phyloP scores from a whole-genome alignment of 2,797 vertebrate species.

The Setipinna tenuifilis region DNA sequence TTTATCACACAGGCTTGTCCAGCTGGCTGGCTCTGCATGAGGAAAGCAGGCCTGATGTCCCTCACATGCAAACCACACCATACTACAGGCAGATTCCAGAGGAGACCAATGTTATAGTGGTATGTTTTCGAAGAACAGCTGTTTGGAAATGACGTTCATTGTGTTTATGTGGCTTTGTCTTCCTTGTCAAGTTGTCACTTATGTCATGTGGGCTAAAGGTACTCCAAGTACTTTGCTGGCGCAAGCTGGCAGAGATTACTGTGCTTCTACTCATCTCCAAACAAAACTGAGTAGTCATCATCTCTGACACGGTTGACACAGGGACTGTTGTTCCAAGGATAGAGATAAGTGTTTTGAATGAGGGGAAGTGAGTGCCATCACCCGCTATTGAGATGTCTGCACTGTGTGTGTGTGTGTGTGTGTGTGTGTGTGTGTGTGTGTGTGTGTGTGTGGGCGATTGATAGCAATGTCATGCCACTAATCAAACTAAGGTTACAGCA shows the following conservation, averaged over 20 bases:
- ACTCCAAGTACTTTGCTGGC: too few species aligned
- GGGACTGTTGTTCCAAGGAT: background rate
- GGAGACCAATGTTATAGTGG: background rate
- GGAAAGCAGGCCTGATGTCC: slow-evolving; percentile 9
- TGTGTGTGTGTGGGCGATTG: background rate
- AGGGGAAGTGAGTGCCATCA: background rate
- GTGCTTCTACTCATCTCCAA: background rate
- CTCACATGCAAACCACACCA: background rate
- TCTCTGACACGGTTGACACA: background rate
- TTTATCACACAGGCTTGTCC: slow-evolving; percentile 25
- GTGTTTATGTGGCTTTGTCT: too few species aligned
- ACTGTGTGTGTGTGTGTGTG: background rate
- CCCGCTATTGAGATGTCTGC: too few species aligned
- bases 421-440: background rate
- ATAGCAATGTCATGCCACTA: background rate
- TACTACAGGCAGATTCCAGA: background rate
- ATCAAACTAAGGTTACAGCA: slow-evolving; percentile 7
- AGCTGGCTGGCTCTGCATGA: background rate
- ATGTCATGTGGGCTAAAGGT: too few species aligned
- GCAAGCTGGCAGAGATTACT: too few species aligned
- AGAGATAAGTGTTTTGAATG: background rate
- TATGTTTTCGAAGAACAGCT: background rate
- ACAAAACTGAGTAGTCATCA: background rate
- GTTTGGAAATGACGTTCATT: background rate
- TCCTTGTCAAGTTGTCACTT: too few species aligned